Conservation (phyloP, 2,888 invertebrate species). For the Drosophila mettleri region DNA sequence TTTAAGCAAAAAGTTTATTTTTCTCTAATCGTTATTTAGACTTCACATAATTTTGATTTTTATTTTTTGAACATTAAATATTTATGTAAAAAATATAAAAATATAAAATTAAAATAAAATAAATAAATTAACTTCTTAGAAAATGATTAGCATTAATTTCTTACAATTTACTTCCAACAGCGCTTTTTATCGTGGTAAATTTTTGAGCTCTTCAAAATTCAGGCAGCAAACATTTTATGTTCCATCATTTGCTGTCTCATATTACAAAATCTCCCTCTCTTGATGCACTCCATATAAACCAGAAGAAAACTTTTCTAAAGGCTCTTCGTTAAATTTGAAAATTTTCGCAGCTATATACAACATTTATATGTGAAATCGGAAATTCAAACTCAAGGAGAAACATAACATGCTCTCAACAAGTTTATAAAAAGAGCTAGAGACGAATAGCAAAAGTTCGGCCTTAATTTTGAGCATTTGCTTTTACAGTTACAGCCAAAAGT, state of each 20-base stretch:
- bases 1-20: too few relatives aligned
- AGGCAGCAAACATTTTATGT: background rate
- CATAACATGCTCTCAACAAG: constrained; percentile 1
- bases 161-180: too few relatives aligned
- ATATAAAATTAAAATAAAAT: too few relatives aligned
- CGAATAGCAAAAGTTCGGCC: constrained; percentile 63
- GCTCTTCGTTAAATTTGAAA: constrained; percentile 2
- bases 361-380: background rate
- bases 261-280: background rate
- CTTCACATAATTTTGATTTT: too few relatives aligned
- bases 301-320: background rate
- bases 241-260: background rate
- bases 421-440: constrained; percentile 19
- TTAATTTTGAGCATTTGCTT: constrained; percentile 71
- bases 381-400: constrained; percentile 9
- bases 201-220: background rate
- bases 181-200: background rate
- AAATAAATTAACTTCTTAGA: too few relatives aligned
- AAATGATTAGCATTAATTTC: too few relatives aligned
- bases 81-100: too few relatives aligned
- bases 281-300: background rate
- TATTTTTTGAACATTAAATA: too few relatives aligned
- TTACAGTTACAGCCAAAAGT: constrained; percentile 67
- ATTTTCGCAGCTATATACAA: background rate
- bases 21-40: too few relatives aligned